Conservation (phyloP, 53 echinoderm and acorn worm genomes). For the Hippasteria phrygiana region DNA sequence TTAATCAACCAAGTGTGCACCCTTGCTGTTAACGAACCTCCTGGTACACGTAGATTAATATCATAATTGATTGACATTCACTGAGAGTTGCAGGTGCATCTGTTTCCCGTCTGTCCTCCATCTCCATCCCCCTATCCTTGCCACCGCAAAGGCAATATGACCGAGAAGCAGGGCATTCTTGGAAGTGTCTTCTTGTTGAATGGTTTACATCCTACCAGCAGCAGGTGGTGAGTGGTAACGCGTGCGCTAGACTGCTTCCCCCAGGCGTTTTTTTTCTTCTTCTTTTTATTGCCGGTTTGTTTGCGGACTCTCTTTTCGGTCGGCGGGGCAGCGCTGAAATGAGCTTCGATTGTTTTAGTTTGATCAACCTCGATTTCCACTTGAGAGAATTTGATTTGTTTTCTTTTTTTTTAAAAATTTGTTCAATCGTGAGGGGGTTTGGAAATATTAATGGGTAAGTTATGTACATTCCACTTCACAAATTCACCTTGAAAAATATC, state of each 20-base stretch:
- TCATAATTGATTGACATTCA: conserved; percentile 1
- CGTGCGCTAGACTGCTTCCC: not conserved
- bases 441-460: too few relatives aligned
- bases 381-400: not conserved
- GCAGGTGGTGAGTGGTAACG: conserved; percentile 1
- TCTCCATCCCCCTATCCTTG: not conserved
- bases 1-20: too few relatives aligned
- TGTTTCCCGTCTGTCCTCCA: not conserved
- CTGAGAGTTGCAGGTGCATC: conserved; percentile 12
- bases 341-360: conserved; percentile 37
- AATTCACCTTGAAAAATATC: too few relatives aligned
- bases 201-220: not conserved
- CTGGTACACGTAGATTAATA: not conserved
- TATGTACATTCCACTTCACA: too few relatives aligned
- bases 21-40: too few relatives aligned
- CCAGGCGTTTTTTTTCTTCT: not conserved
- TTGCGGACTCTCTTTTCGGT: not conserved
- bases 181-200: not conserved
- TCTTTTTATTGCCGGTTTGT: not conserved
- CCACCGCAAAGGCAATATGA: not conserved
- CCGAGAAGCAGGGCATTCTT: not conserved
- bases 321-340: not conserved
- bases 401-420: not conserved
- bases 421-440: too few relatives aligned
- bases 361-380: not conserved